A percentile compares a stretch with the other conserved stretches of the same genome.
Conservation (phyloP, 2,113 vertebrate species). For the Bufo gargarizans region DNA sequence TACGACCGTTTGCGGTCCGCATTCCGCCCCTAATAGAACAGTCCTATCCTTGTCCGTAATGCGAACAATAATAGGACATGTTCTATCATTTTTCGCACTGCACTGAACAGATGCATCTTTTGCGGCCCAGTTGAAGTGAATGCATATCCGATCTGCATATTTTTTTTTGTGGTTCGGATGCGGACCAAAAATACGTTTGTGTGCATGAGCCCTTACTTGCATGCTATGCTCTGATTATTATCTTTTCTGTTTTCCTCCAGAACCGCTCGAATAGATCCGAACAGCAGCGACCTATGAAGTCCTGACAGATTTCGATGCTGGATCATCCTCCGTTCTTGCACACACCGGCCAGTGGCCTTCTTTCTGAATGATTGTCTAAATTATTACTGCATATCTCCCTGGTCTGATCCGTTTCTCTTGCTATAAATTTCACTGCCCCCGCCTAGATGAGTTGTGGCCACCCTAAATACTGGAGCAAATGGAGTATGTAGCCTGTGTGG, state of each 20-base stretch:
- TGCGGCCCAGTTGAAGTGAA: no score
- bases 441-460: neutral
- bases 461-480: neutral
- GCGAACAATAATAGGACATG: no score
- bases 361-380: neutral
- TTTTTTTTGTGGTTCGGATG: no score
- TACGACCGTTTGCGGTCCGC: no score
- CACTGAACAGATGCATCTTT: no score
- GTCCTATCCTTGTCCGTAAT: no score
- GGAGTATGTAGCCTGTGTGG: neutral
- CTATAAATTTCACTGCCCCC: slow-evolving; percentile 14
- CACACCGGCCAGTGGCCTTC: slow-evolving; percentile 14
- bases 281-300: slow-evolving; percentile 1
- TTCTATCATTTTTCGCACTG: no score
- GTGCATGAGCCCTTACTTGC: neutral
- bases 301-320: neutral
- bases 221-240: neutral
- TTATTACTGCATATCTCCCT: neutral
- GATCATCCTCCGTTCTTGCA: slow-evolving; percentile 4
- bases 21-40: no score
- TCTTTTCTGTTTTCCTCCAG: neutral
- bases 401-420: neutral
- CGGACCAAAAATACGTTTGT: no score
- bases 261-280: neutral
- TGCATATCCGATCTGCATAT: no score